Evolutionary conservation across 1,140 invertebrate genomes (phyloP).

Genomic region (Pissodes strobi): DNA sequence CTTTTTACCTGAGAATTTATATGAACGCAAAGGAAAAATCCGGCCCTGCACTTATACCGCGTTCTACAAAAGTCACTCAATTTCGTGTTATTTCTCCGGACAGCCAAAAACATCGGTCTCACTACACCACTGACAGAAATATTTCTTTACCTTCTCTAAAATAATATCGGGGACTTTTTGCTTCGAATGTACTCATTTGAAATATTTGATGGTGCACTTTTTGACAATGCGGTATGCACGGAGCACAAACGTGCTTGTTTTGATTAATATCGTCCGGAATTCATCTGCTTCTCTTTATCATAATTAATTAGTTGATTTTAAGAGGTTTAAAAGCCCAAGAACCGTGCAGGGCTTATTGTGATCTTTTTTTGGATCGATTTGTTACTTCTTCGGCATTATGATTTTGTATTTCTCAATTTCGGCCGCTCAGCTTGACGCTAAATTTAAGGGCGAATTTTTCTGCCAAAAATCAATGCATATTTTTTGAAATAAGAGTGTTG

Average conservation of each 20-base stretch:
- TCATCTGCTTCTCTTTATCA: slow-evolving; percentile 52
- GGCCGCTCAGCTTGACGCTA: slow-evolving; percentile 5
- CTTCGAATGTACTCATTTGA: slow-evolving; percentile 27
- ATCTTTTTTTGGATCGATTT: slow-evolving; percentile 20
- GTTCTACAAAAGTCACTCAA: no score
- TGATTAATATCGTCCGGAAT: slow-evolving; percentile 50
- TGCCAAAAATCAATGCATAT: no score
- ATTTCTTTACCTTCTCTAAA: slow-evolving; percentile 12
- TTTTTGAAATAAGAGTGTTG: no score
- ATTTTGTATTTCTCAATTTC: slow-evolving; percentile 23
- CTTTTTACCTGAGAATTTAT: no score
- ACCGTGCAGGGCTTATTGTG: slow-evolving; percentile 26
- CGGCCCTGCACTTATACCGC: no score
- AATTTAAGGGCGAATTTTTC: no score
- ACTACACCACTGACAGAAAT: slow-evolving; percentile 18
- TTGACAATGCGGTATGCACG: slow-evolving; percentile 46
- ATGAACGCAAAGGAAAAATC: no score
- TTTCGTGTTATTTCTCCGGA: no score
- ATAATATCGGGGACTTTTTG: slow-evolving; percentile 10
- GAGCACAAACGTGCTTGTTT: slow-evolving; percentile 47
- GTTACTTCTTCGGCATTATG: slow-evolving; percentile 8
- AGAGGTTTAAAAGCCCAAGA: slow-evolving; percentile 32
- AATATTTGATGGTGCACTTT: slow-evolving; percentile 45
- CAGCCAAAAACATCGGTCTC: no score
- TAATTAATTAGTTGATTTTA: slow-evolving; percentile 51